Percentiles rank a stretch among this genome's conserved stretches.
These are phyloP conservation scores for Sardinella longiceps DNA, from an alignment of 2,797 vertebrate genomes.

Conservation along the genomic window DNA sequence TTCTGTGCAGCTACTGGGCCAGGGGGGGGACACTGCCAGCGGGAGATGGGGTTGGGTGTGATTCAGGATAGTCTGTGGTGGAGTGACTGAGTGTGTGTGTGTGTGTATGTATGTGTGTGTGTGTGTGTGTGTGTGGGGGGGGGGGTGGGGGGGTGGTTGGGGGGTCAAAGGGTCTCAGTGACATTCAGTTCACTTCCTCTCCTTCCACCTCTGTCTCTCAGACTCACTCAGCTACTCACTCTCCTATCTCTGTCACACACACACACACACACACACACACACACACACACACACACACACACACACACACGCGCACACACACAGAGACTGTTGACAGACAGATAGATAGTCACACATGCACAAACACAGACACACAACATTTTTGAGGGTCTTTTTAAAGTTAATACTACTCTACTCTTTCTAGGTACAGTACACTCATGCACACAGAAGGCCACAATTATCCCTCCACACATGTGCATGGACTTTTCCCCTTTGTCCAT, in stretches of 20 bases:
- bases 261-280: background rate
- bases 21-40: constrained; percentile 28
- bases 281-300: background rate
- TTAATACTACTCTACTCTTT: background rate
- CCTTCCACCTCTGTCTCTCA: background rate
- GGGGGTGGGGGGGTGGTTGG: background rate
- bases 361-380: constrained; percentile 8
- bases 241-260: background rate
- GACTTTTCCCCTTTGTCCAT: background rate
- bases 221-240: background rate
- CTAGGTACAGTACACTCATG: background rate
- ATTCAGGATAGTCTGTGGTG: constrained; percentile 6
- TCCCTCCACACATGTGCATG: background rate
- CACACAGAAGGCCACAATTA: background rate
- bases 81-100: background rate
- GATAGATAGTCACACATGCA: background rate
- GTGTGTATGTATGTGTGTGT: background rate
- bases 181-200: constrained; percentile 1
- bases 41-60: constrained; percentile 35
- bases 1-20: constrained; percentile 61
- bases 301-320: background rate
- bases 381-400: background rate
- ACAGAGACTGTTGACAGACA: background rate
- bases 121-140: background rate
- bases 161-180: background rate